Percentiles rank a stretch among this genome's conserved stretches.
Evolutionary conservation across 2,888 invertebrate genomes (phyloP).

Genomic region (Hyppa rectilinea): DNA sequence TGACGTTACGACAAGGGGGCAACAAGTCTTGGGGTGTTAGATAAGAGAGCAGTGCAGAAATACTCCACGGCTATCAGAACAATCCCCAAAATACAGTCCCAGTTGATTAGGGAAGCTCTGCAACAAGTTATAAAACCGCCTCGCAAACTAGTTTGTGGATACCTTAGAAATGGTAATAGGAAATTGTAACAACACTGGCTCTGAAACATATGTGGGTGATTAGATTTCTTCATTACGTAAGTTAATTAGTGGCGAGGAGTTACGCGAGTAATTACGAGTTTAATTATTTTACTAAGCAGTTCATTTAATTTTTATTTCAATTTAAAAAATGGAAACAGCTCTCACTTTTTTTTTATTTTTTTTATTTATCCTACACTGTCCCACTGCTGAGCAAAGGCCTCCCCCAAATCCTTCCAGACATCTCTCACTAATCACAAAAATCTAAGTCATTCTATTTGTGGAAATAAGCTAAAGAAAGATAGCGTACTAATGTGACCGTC

Average conservation of each 20-base stretch:
- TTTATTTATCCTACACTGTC: no score
- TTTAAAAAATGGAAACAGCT: not conserved
- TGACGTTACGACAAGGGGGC: no score
- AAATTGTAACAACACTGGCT: slow-evolving; percentile 17
- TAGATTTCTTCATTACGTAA: slow-evolving; percentile 42
- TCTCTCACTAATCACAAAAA: not conserved
- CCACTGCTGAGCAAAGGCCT: no score
- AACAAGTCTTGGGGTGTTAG: no score
- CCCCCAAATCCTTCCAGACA: no score
- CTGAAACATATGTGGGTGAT: slow-evolving; percentile 30
- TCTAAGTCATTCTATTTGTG: not conserved
- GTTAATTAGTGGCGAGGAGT: slow-evolving; percentile 39
- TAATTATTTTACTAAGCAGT: not conserved
- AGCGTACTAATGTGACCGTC: no score
- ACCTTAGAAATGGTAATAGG: slow-evolving; percentile 36
- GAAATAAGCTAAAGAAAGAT: not conserved
- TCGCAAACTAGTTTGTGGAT: slow-evolving; percentile 31
- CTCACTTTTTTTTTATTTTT: no score
- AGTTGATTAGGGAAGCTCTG: slow-evolving; percentile 23
- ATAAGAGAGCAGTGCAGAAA: no score
- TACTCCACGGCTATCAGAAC: no score
- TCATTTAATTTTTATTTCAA: not conserved
- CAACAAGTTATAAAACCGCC: slow-evolving; percentile 7
- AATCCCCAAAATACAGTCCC: no score
- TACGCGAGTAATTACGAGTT: slow-evolving; percentile 7